These are phyloP conservation scores for Percina caprodes DNA, from an alignment of 2,113 vertebrate species.

Conservation along the genomic window DNA sequence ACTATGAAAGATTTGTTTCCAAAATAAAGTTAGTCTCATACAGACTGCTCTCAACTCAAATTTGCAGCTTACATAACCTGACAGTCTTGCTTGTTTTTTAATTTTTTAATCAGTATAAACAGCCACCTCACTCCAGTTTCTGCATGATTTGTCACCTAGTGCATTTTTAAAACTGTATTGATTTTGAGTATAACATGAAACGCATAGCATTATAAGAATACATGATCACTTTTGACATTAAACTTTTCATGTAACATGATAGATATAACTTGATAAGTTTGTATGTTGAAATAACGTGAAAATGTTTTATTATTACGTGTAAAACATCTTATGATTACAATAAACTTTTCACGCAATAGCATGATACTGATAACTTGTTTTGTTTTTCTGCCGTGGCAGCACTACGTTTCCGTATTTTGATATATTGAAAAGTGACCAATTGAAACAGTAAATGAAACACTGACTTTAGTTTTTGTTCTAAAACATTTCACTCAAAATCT, in stretches of 20 bases:
- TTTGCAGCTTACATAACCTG: not conserved
- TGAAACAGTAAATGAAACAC: not conserved
- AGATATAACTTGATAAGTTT: too few species aligned
- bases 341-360: too few species aligned
- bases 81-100: not conserved
- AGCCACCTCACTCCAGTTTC: not conserved
- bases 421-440: too few species aligned
- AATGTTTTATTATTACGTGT: too few species aligned
- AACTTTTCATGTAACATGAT: too few species aligned
- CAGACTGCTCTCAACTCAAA: not conserved
- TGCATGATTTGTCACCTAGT: not conserved
- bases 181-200: not conserved
- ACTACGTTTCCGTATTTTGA: too few species aligned
- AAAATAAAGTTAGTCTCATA: constrained; percentile 3
- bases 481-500: constrained; percentile 17
- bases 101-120: not conserved
- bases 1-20: constrained; percentile 11
- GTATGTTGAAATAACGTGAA: too few species aligned
- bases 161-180: not conserved
- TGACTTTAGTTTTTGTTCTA: not conserved
- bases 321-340: too few species aligned
- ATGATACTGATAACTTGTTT: too few species aligned
- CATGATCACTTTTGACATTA: too few species aligned
- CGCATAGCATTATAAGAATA: too few species aligned
- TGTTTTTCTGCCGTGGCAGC: too few species aligned